phyloP scores from a whole-genome alignment of 2,797 vertebrate species.

The Diplodus sargus region DNA sequence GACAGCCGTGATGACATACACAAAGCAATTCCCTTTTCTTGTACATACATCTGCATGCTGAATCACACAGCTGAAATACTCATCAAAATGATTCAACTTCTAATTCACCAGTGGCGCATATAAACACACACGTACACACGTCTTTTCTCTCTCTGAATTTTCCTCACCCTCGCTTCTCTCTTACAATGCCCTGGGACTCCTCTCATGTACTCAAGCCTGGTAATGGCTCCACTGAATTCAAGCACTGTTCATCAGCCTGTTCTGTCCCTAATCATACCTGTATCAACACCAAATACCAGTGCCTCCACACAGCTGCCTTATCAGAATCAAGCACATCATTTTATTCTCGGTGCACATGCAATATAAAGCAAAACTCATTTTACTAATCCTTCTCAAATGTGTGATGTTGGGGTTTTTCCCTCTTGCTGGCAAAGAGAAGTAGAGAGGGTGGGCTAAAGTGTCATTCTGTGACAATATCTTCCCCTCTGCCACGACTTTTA shows the following conservation, averaged over 20 bases:
- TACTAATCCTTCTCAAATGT: conserved; percentile 24
- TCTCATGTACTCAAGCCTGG: conserved; percentile 12
- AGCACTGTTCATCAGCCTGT: conserved; percentile 31
- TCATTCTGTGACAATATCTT: conserved; percentile 33
- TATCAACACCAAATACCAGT: conserved; percentile 30
- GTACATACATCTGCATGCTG: not conserved
- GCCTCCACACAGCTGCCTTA: conserved; percentile 20
- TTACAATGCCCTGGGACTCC: not conserved
- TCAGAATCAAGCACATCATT: conserved; percentile 41
- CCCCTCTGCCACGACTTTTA: conserved; percentile 20
- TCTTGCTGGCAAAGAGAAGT: conserved; percentile 6
- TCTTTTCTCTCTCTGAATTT: not conserved
- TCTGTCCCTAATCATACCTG: conserved; percentile 22
- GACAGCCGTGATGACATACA: not conserved
- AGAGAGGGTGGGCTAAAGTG: conserved; percentile 23
- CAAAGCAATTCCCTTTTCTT: not conserved
- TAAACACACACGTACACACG: not conserved
- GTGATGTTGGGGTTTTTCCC: not conserved
- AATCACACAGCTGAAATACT: not conserved
- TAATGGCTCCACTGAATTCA: conserved; percentile 43
- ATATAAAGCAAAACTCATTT: conserved; percentile 14
- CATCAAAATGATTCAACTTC: conserved; percentile 29
- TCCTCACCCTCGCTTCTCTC: not conserved
- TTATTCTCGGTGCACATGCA: not conserved
- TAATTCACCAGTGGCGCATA: conserved; percentile 15